These are phyloP conservation scores for Manacus vitellinus DNA, from an alignment of 2,113 vertebrate species.

Conservation along the genomic window DNA sequence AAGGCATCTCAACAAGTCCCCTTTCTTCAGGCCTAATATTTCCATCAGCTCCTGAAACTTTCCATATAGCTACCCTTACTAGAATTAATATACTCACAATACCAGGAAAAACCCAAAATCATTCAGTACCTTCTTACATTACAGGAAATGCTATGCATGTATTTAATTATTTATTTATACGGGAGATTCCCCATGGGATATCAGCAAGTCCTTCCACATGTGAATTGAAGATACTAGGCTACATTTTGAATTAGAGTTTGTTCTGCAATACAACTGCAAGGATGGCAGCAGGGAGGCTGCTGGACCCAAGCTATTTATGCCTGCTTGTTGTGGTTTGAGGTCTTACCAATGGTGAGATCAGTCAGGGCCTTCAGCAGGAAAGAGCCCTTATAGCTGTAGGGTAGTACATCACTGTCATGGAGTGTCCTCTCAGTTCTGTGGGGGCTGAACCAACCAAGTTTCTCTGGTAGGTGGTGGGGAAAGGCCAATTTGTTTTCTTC, in stretches of 20 bases:
- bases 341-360: neutral
- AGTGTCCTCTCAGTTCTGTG: neutral
- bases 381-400: neutral
- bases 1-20: neutral
- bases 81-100: neutral
- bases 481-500: neutral
- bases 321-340: neutral
- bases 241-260: neutral
- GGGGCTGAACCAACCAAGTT: neutral
- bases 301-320: accelerated
- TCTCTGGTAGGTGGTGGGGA: neutral
- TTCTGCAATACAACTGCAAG: neutral
- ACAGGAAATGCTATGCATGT: neutral
- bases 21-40: neutral
- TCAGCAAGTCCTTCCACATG: neutral
- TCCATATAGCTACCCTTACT: neutral
- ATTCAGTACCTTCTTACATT: neutral
- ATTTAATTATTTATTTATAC: neutral
- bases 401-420: neutral
- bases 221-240: neutral
- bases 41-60: neutral
- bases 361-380: neutral
- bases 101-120: neutral
- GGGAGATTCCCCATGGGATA: neutral
- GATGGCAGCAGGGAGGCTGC: neutral